Evolutionary conservation across 1,140 invertebrate genomes (phyloP).

Genomic region (Drosophila funebris): DNA sequence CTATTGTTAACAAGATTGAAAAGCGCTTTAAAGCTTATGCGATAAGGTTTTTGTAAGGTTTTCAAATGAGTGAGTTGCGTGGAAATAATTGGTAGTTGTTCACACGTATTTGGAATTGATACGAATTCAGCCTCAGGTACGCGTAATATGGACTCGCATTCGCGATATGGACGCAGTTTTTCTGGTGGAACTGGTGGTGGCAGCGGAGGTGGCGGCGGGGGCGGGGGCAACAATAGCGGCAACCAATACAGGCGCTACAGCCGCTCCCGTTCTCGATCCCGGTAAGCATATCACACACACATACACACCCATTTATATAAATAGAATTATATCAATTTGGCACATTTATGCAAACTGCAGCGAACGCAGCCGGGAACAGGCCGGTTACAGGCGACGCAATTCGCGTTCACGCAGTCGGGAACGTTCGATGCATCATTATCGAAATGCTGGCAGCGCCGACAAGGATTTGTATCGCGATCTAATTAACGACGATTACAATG

Average conservation of each 20-base stretch:
- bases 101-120: constrained; percentile 25
- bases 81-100: constrained; percentile 16
- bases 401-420: constrained; percentile 69
- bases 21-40: background rate
- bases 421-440: constrained; percentile 48
- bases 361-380: constrained; percentile 48
- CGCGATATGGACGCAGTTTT: constrained; percentile 62
- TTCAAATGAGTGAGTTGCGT: constrained; percentile 34
- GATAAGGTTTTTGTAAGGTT: background rate
- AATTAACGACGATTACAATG: constrained; percentile 74
- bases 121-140: constrained; percentile 35
- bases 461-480: constrained; percentile 73
- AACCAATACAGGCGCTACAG: constrained; percentile 57
- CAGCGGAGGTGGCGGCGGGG: constrained; percentile 21
- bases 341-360: constrained; percentile 15
- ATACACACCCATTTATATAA: background rate
- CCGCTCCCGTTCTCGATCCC: constrained; percentile 68
- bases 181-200: constrained; percentile 39
- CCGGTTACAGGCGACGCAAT: constrained; percentile 46
- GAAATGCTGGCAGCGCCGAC: constrained; percentile 48
- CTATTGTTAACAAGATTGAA: constrained; percentile 6
- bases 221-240: constrained; percentile 36
- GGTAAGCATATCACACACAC: constrained; percentile 49
- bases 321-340: background rate
- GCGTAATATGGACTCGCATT: constrained; percentile 63